Percentiles rank a stretch among this genome's conserved stretches.
Evolutionary conservation across 1,140 invertebrate genomes (phyloP).

Genomic region (Micrasema longulum): DNA sequence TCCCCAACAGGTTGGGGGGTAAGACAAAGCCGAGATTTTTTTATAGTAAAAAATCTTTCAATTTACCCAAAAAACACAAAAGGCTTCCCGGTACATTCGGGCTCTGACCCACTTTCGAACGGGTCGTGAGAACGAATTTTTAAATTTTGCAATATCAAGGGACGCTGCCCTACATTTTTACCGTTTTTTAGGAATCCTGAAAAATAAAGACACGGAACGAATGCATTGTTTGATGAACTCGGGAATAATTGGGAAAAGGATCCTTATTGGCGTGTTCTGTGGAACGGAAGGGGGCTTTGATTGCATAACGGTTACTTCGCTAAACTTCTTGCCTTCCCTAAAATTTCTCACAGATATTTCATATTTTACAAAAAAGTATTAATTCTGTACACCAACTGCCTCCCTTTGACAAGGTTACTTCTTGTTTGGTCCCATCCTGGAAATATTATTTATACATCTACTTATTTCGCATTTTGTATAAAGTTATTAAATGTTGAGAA

Average conservation of each 20-base stretch:
- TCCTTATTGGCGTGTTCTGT: constrained; percentile 46
- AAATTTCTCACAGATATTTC: constrained; percentile 53
- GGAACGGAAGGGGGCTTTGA: constrained; percentile 38
- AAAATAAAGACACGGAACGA: constrained; percentile 52
- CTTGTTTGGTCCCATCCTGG: background rate
- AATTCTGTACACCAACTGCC: constrained; percentile 31
- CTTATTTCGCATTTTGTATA: no score
- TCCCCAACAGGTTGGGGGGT: constrained; percentile 52
- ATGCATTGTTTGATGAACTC: constrained; percentile 53
- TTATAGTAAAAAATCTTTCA: constrained; percentile 50
- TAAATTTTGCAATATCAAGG: constrained; percentile 41
- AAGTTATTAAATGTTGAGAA: no score
- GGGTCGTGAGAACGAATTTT: constrained; percentile 49
- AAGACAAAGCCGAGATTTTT: constrained; percentile 52
- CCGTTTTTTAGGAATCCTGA: constrained; percentile 50
- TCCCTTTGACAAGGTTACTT: constrained; percentile 23
- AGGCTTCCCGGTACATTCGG: constrained; percentile 13
- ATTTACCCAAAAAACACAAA: constrained; percentile 51
- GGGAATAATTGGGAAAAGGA: constrained; percentile 52
- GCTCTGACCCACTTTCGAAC: constrained; percentile 50
- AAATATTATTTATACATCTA: no score
- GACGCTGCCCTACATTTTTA: constrained; percentile 50
- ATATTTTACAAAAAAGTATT: constrained; percentile 35
- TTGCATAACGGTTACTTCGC: constrained; percentile 49
- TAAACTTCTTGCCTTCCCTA: constrained; percentile 17